Evolutionary conservation across 2,888 invertebrate genomes (phyloP).

Genomic region (Acleris emargana): DNA sequence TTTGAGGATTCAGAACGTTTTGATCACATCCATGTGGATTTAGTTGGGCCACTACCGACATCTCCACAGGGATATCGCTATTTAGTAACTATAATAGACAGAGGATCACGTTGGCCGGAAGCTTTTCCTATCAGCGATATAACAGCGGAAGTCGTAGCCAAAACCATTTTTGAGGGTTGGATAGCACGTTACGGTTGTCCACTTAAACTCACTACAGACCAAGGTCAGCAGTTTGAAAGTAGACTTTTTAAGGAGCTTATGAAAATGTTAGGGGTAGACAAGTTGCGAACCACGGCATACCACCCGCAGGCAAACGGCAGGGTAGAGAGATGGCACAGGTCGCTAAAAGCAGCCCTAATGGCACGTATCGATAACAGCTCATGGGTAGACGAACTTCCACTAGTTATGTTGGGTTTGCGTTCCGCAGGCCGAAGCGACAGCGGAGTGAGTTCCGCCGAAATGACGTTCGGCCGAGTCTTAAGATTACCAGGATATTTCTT

Average conservation of each 20-base stretch:
- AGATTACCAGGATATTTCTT: no score
- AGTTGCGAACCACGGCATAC: neutral
- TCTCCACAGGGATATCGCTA: neutral
- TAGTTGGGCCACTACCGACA: neutral
- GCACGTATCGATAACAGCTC: neutral
- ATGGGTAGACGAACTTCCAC: neutral
- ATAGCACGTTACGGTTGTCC: neutral
- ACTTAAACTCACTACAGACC: neutral
- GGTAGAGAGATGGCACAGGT: neutral
- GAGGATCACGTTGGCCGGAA: conserved; percentile 5
- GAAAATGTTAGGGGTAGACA: neutral
- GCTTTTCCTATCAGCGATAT: conserved; percentile 5
- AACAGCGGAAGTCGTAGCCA: neutral
- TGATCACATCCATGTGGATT: neutral
- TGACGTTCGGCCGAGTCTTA: neutral
- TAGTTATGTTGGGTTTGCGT: conserved; percentile 5
- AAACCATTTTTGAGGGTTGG: neutral
- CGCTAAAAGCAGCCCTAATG: neutral
- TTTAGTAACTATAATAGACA: neutral
- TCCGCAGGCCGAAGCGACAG: conserved; percentile 1
- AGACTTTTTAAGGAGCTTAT: neutral
- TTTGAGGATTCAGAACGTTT: no score
- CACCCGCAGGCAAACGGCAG: neutral
- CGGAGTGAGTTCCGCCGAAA: conserved; percentile 4
- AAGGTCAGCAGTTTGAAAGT: neutral